Conservation (phyloP, 2,888 invertebrate species). For the Cactoblastis cactorum region DNA sequence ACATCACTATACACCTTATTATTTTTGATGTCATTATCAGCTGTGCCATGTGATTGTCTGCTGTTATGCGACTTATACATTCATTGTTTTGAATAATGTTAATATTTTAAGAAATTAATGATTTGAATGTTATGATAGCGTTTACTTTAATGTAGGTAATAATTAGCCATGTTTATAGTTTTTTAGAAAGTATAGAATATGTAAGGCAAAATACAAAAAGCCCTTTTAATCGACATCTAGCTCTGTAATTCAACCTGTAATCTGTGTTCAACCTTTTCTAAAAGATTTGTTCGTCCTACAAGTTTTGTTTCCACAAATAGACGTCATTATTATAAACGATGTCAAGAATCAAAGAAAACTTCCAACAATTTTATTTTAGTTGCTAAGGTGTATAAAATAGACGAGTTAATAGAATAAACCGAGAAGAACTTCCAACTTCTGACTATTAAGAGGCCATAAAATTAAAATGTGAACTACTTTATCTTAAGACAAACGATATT, state of each 20-base stretch:
- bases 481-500: conserved; percentile 24
- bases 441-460: conserved; percentile 22
- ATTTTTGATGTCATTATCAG: conserved; percentile 1
- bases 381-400: not conserved
- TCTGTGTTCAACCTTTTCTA: too few relatives aligned
- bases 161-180: too few relatives aligned
- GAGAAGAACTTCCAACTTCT: conserved; percentile 12
- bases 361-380: not conserved
- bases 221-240: too few relatives aligned
- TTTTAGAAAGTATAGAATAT: too few relatives aligned
- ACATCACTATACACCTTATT: not conserved
- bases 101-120: too few relatives aligned
- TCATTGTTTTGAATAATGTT: too few relatives aligned
- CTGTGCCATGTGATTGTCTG: too few relatives aligned
- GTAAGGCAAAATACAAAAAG: too few relatives aligned
- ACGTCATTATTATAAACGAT: not conserved
- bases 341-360: not conserved
- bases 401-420: not conserved
- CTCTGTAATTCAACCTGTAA: too few relatives aligned
- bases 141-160: too few relatives aligned
- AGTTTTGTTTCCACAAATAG: not conserved
- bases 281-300: not conserved
- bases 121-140: too few relatives aligned
- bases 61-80: too few relatives aligned
- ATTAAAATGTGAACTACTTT: conserved; percentile 25